Conservation (phyloP, 2,113 vertebrate species). For the Kobus ellipsiprymnus region DNA sequence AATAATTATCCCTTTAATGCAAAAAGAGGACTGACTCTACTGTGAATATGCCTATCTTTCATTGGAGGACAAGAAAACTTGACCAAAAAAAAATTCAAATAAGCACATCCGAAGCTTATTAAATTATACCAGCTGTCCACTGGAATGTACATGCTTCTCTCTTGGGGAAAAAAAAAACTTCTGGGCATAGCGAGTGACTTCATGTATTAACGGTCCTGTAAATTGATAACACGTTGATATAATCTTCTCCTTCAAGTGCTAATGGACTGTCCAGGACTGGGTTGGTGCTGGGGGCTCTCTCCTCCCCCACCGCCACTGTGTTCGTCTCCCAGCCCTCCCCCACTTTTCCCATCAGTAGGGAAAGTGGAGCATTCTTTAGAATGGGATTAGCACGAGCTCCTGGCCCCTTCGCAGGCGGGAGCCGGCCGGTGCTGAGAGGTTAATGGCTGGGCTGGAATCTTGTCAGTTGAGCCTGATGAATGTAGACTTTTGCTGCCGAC, state of each 20-base stretch:
- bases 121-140: conserved; percentile 73
- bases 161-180: conserved; percentile 7
- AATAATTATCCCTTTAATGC: background rate
- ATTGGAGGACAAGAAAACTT: conserved; percentile 36
- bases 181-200: conserved; percentile 51
- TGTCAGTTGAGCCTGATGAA: conserved; percentile 83
- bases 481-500: conserved; percentile 74
- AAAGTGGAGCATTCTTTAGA: conserved; percentile 84
- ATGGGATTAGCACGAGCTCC: conserved; percentile 83
- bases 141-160: conserved; percentile 61
- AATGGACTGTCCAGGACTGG: conserved; percentile 47
- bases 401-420: conserved; percentile 77
- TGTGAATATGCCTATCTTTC: background rate
- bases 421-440: conserved; percentile 83
- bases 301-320: background rate
- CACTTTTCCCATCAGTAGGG: conserved; percentile 80
- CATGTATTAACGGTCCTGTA: conserved; percentile 71
- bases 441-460: conserved; percentile 85
- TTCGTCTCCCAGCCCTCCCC: conserved; percentile 60
- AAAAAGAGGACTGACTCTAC: conserved; percentile 35
- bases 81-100: background rate
- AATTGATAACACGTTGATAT: conserved; percentile 67
- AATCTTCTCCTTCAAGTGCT: conserved; percentile 65
- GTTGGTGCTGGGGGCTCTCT: conserved; percentile 12
- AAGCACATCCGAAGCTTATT: conserved; percentile 69